Conservation (phyloP, 1,140 invertebrate genomes). For the Saccostrea cuccullata region DNA sequence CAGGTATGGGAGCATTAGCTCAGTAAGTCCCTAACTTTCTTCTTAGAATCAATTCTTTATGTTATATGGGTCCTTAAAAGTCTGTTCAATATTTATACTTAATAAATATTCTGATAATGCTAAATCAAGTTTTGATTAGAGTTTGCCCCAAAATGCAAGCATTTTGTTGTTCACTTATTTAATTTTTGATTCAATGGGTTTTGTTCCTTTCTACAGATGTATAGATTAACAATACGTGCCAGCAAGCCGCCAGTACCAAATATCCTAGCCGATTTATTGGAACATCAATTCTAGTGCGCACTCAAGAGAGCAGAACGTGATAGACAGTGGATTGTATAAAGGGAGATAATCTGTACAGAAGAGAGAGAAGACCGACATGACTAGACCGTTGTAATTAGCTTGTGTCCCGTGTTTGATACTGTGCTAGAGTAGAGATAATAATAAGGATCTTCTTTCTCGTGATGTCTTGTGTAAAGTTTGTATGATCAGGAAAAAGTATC, state of each 20-base stretch:
- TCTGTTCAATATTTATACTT: no score
- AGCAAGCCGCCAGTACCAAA: slow-evolving; percentile 95
- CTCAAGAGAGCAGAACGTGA: neutral
- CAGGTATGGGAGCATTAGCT: slow-evolving; percentile 83
- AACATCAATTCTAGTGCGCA: slow-evolving; percentile 77
- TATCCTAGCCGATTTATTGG: slow-evolving; percentile 78
- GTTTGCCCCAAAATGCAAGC: no score
- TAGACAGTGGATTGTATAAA: neutral
- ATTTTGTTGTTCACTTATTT: no score
- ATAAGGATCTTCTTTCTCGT: neutral
- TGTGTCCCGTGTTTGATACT: neutral
- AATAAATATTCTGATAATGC: no score
- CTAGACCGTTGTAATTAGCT: slow-evolving; percentile 1
- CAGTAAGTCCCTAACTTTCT: neutral
- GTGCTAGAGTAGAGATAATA: neutral
- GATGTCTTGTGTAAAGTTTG: neutral
- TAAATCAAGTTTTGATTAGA: no score
- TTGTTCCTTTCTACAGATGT: slow-evolving; percentile 88
- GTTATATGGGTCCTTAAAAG: no score
- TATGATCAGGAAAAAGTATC: neutral
- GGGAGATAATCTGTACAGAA: neutral
- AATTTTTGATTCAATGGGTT: no score
- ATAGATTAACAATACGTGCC: slow-evolving; percentile 95
- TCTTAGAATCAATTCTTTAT: no score
- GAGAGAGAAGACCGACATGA: neutral